Evolutionary conservation across 2,888 invertebrate species (phyloP), one percentile per base, ranked within the genome.

Genomic region (Tuberolachnus salignus): DNA sequence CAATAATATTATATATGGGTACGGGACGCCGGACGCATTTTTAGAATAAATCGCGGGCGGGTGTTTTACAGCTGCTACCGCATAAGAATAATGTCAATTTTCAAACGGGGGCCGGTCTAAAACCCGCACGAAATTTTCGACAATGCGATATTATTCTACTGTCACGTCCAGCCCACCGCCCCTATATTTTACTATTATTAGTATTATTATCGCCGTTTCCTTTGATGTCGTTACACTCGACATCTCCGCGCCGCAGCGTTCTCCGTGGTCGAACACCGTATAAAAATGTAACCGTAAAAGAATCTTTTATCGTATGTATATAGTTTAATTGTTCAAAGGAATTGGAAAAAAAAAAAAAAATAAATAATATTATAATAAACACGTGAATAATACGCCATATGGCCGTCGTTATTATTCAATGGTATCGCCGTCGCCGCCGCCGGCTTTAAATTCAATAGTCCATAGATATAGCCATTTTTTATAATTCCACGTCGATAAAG

Each of bases 401-500:
- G 59, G 26, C 59, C 26, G 26, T 59, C 59, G 23, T 59, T 59
- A 59, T 59, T 26, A 16, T 59, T 59, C 59, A 59, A 59, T 26
- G 16, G 26, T 23, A 34, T 34, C 59, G 23, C 26, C 26, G 26
- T 6, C 59, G 26, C 16, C 59, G n/a, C n/a, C 26, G 26, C 23
- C 59, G 16, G 26, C 16, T 59, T 34, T 23, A 9, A 59, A 10
- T 59, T 59, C 26, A 26, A 59, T 26, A 59, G 59, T 59, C 26
- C 23, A 59, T 26, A 59, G 26, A 26, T 59, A 26, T 59, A 26
- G 23, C n/a, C 26, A 16, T 59, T 59, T n/a, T 59, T 59, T 59
- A 59, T 16, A 14, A 59, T 6, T 9, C 26, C 26, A n/a, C 59
- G 16, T 59, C 26, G 23, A 26, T n/a, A 59, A 26, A 26, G 26